Evolutionary conservation across 2,888 invertebrate genomes (phyloP).

Genomic region (Cynaeus angustus): DNA sequence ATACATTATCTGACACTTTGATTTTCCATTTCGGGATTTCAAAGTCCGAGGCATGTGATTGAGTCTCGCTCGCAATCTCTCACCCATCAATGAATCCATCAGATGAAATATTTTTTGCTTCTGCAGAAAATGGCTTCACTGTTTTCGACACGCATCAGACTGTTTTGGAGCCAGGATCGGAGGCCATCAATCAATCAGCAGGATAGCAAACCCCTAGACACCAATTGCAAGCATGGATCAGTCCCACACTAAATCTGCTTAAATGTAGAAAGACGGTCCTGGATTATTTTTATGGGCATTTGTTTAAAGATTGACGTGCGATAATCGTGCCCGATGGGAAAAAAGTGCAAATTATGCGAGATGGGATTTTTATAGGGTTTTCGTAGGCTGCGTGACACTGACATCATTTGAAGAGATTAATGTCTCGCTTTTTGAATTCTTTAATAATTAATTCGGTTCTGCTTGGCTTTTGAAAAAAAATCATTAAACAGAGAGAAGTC

Average conservation of each 20-base stretch:
- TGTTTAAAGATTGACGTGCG: neutral
- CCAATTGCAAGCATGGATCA: slow-evolving; percentile 18
- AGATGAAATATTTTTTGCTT: slow-evolving; percentile 32
- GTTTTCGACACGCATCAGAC: slow-evolving; percentile 41
- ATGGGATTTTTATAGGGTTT: slow-evolving; percentile 25
- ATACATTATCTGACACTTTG: slow-evolving; percentile 33
- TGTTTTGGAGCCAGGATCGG: slow-evolving; percentile 38
- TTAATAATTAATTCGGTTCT: slow-evolving; percentile 16
- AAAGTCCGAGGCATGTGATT: neutral
- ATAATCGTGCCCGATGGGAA: slow-evolving; percentile 7
- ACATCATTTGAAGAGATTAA: slow-evolving; percentile 27
- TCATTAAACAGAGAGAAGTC: neutral
- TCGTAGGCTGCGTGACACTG: slow-evolving; percentile 20
- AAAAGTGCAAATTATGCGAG: slow-evolving; percentile 23
- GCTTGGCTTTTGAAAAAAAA: slow-evolving; percentile 6
- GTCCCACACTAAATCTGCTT: neutral
- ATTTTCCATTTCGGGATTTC: slow-evolving; percentile 17
- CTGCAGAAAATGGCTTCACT: slow-evolving; percentile 29
- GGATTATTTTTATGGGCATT: slow-evolving; percentile 6
- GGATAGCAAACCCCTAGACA: slow-evolving; percentile 33
- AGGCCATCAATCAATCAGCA: slow-evolving; percentile 45
- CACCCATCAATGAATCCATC: slow-evolving; percentile 27
- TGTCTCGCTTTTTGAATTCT: slow-evolving; percentile 7
- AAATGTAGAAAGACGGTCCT: neutral
- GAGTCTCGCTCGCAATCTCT: slow-evolving; percentile 11